Percentiles rank a stretch among this genome's conserved stretches.
phyloP scores from a whole-genome alignment of 1,140 invertebrate species.

The Colletes latitarsis region DNA sequence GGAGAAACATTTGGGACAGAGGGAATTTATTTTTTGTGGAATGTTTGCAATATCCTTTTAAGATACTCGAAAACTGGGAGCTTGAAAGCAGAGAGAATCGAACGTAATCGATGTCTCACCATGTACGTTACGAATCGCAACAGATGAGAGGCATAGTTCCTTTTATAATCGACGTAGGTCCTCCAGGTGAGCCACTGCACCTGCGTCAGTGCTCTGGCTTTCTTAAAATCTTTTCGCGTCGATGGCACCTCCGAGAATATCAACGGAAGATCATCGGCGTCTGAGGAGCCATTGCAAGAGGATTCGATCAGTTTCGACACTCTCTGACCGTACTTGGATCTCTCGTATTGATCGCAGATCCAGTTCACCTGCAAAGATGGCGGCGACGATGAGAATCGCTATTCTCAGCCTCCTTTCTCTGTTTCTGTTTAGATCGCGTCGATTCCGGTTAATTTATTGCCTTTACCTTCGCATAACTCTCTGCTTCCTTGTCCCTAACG shows the following conservation, averaged over 20 bases:
- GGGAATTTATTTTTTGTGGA: no score
- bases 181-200: constrained; percentile 83
- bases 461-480: constrained; percentile 73
- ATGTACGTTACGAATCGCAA: constrained; percentile 84
- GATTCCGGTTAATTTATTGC: no score
- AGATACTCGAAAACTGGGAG: no score
- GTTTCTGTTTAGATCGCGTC: no score
- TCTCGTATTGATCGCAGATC: constrained; percentile 82
- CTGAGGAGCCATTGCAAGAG: constrained; percentile 24
- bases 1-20: no score
- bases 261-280: constrained; percentile 27
- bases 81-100: no score
- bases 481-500: constrained; percentile 81
- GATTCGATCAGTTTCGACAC: constrained; percentile 68
- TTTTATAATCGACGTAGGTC: constrained; percentile 82
- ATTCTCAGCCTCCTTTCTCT: neutral
- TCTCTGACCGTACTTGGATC: constrained; percentile 76
- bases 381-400: no score
- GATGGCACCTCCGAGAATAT: constrained; percentile 55
- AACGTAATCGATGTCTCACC: constrained; percentile 73
- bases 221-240: constrained; percentile 72
- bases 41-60: no score
- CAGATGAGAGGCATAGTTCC: constrained; percentile 82
- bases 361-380: constrained; percentile 57
- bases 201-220: constrained; percentile 77